Percentiles rank a stretch among this genome's conserved stretches.
Evolutionary conservation across 2,888 invertebrate species (phyloP).

Genomic region (Netelia virgata): DNA sequence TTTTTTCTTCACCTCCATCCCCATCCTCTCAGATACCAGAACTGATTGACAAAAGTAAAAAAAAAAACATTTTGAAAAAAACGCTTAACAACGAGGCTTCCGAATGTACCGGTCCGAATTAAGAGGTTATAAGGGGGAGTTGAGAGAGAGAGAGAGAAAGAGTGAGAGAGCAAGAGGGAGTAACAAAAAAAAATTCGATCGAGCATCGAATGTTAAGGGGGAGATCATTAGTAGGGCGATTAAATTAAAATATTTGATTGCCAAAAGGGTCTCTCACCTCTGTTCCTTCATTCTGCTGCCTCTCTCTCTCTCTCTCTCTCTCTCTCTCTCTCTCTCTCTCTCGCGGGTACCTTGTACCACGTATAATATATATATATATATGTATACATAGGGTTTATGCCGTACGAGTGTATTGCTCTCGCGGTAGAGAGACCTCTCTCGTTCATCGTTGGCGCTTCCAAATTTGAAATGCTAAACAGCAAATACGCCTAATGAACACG

Average conservation of each 20-base stretch:
- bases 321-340: conserved; percentile 19
- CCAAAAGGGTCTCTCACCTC: conserved; percentile 72
- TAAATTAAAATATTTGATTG: conserved; percentile 85
- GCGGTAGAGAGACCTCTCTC: conserved; percentile 67
- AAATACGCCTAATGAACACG: conserved; percentile 85
- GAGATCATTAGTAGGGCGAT: conserved; percentile 81
- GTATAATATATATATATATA: conserved; percentile 47
- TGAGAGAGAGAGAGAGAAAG: conserved; percentile 72
- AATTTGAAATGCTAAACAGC: conserved; percentile 85
- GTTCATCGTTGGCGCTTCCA: conserved; percentile 72
- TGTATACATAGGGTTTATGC: conserved; percentile 70
- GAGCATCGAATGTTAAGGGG: conserved; percentile 74
- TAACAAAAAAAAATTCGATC: conserved; percentile 73
- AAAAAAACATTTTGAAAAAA: conserved; percentile 20
- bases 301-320: too few species aligned
- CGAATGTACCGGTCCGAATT: conserved; percentile 12
- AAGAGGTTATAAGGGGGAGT: conserved; percentile 68
- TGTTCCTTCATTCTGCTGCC: conserved; percentile 36
- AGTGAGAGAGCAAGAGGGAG: conserved; percentile 47
- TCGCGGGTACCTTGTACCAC: conserved; percentile 16
- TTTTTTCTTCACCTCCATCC: background rate
- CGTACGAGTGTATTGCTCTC: conserved; percentile 60
- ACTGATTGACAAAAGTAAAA: background rate
- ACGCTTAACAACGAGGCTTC: background rate
- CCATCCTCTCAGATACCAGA: too few species aligned